Evolutionary conservation across 2,797 vertebrate species (phyloP).

Genomic region (Pogonophryne albipinna): DNA sequence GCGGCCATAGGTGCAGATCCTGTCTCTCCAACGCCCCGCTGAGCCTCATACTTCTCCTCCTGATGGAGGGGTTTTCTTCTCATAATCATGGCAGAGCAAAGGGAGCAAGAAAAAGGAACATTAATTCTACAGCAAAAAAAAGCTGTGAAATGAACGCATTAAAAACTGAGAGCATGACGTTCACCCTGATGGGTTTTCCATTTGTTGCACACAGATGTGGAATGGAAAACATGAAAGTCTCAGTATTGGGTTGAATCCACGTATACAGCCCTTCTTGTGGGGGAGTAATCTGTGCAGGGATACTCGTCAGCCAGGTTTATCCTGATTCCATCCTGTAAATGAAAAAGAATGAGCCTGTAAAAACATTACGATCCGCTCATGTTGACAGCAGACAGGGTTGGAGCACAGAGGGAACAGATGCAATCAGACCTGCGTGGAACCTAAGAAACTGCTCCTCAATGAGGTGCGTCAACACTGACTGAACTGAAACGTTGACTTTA

Average conservation of each 20-base stretch:
- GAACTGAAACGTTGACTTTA: too few species aligned
- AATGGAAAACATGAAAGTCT: slow-evolving; percentile 60
- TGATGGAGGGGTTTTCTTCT: slow-evolving; percentile 28
- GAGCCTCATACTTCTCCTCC: slow-evolving; percentile 74
- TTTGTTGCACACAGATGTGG: slow-evolving; percentile 41
- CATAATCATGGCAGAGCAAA: slow-evolving; percentile 8
- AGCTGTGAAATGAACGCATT: slow-evolving; percentile 5
- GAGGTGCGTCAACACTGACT: too few species aligned
- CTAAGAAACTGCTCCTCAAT: neutral
- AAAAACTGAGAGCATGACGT: slow-evolving; percentile 43
- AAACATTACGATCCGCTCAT: neutral
- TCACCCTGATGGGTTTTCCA: slow-evolving; percentile 38
- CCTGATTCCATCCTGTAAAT: slow-evolving; percentile 31
- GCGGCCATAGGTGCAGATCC: slow-evolving; percentile 79
- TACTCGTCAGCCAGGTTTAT: slow-evolving; percentile 16
- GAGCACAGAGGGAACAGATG: neutral
- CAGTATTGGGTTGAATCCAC: slow-evolving; percentile 28
- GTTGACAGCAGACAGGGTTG: neutral
- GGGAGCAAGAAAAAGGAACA: slow-evolving; percentile 19
- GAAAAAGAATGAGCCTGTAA: slow-evolving; percentile 6
- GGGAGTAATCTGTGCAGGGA: slow-evolving; percentile 18
- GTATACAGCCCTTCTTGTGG: slow-evolving; percentile 41
- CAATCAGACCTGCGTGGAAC: neutral
- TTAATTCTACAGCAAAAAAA: slow-evolving; percentile 7
- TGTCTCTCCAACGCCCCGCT: slow-evolving; percentile 71